Percentiles rank a stretch among this genome's conserved stretches.
Evolutionary conservation across 2,888 invertebrate species (phyloP).

Genomic region (Pyrrhosoma nymphula): DNA sequence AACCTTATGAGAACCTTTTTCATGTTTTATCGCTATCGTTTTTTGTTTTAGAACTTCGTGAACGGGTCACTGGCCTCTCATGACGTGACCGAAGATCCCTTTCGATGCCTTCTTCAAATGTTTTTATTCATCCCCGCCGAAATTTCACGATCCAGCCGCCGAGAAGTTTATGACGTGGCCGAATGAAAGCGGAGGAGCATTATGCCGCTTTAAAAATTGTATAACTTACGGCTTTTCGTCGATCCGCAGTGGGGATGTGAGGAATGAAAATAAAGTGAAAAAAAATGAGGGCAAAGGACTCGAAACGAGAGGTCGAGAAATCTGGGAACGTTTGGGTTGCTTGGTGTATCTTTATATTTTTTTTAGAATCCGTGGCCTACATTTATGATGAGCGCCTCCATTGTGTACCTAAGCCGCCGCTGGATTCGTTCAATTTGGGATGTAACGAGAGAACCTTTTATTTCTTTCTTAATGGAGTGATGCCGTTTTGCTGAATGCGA

Average conservation of each 20-base stretch:
- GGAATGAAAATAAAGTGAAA: background rate
- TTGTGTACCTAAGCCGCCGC: background rate
- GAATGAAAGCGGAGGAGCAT: background rate
- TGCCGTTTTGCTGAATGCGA: background rate
- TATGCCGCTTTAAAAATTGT: background rate
- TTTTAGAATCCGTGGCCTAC: conserved; percentile 17
- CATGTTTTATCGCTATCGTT: background rate
- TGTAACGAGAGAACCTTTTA: background rate
- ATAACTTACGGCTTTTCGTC: background rate
- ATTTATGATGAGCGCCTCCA: background rate
- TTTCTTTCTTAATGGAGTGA: background rate
- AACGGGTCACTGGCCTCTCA: background rate
- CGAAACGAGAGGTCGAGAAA: background rate
- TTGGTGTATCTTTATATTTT: background rate
- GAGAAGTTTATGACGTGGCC: background rate
- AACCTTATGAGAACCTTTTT: background rate
- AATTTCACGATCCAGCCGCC: background rate
- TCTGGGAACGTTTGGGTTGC: background rate
- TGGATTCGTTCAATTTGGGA: conserved; percentile 22
- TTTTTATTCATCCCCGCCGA: background rate
- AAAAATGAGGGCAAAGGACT: background rate
- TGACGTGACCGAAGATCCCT: background rate
- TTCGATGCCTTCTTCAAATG: background rate
- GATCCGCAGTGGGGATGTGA: background rate
- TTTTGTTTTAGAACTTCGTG: background rate